These are phyloP conservation scores for Eupelmus urozonus DNA, from an alignment of 2,888 invertebrate genomes.

Conservation along the genomic window DNA sequence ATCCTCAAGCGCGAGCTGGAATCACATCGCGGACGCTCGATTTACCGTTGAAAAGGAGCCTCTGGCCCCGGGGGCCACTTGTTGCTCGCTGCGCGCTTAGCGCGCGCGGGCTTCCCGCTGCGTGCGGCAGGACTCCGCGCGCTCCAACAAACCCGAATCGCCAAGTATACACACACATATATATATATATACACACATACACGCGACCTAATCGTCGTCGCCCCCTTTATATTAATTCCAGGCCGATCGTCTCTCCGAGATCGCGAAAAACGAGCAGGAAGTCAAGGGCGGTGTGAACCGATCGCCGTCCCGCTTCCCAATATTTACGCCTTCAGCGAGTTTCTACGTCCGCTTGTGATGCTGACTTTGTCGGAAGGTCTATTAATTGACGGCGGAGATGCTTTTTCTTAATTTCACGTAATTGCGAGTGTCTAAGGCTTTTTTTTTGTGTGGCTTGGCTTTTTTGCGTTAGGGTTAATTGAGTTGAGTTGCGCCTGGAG, in stretches of 20 bases:
- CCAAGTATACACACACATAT: too few species aligned
- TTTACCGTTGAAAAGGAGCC: slow-evolving; percentile 67
- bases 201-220: slow-evolving; percentile 69
- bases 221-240: slow-evolving; percentile 70
- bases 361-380: slow-evolving; percentile 1
- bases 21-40: slow-evolving; percentile 58
- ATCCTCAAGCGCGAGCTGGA: slow-evolving; percentile 20
- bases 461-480: slow-evolving; percentile 43
- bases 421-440: slow-evolving; percentile 14
- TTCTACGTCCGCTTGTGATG: not conserved
- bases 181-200: slow-evolving; percentile 52
- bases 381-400: slow-evolving; percentile 32
- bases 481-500: slow-evolving; percentile 16
- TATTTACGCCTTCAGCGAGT: slow-evolving; percentile 22
- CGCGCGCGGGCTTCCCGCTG: slow-evolving; percentile 69
- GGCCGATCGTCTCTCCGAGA: slow-evolving; percentile 64
- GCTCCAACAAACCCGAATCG: slow-evolving; percentile 72
- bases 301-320: slow-evolving; percentile 62
- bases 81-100: slow-evolving; percentile 73
- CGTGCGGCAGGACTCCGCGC: slow-evolving; percentile 66
- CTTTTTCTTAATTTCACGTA: slow-evolving; percentile 39
- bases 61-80: slow-evolving; percentile 73
- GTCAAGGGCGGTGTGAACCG: slow-evolving; percentile 65
- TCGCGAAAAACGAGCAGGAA: slow-evolving; percentile 42
- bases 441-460: not conserved